These are phyloP conservation scores for Dastarcus helophoroides DNA, from an alignment of 2,888 invertebrate species.

Conservation along the genomic window DNA sequence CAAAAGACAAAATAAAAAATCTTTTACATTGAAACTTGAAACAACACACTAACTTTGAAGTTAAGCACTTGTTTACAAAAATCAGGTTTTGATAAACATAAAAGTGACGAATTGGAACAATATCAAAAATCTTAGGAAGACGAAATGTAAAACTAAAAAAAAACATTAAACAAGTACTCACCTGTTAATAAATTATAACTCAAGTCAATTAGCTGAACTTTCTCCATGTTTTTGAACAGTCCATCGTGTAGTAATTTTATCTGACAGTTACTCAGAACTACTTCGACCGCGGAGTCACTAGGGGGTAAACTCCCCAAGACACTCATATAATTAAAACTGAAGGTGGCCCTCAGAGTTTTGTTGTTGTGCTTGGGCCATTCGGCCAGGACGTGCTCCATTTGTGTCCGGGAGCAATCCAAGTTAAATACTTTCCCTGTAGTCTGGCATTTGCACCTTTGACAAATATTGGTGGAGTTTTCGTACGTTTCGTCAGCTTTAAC, in stretches of 20 bases:
- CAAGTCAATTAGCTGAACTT: constrained; percentile 44
- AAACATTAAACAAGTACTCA: constrained; percentile 28
- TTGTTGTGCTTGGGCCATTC: constrained; percentile 30
- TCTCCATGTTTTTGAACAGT: constrained; percentile 41
- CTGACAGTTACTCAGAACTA: constrained; percentile 43
- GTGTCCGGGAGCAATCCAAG: constrained; percentile 25
- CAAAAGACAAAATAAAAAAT: no score
- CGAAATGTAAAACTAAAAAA: no score
- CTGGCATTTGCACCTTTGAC: constrained; percentile 26
- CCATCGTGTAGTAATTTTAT: constrained; percentile 42
- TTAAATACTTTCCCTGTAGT: constrained; percentile 18
- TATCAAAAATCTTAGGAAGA: no score
- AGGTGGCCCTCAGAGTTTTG: constrained; percentile 41
- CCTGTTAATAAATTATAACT: constrained; percentile 46
- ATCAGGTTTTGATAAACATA: no score
- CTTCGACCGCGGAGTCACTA: constrained; percentile 39
- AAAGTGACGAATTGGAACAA: no score
- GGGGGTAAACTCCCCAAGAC: constrained; percentile 38
- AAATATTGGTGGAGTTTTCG: constrained; percentile 18
- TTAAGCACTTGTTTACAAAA: no score
- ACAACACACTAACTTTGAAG: no score
- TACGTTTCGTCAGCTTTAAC: constrained; percentile 6
- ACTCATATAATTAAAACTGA: constrained; percentile 44
- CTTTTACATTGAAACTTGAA: no score
- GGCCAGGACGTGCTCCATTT: constrained; percentile 26